Base-by-base conservation (phyloP, 64 coral and sea anemone species). In the Astreopora myriophthalma region DNA sequence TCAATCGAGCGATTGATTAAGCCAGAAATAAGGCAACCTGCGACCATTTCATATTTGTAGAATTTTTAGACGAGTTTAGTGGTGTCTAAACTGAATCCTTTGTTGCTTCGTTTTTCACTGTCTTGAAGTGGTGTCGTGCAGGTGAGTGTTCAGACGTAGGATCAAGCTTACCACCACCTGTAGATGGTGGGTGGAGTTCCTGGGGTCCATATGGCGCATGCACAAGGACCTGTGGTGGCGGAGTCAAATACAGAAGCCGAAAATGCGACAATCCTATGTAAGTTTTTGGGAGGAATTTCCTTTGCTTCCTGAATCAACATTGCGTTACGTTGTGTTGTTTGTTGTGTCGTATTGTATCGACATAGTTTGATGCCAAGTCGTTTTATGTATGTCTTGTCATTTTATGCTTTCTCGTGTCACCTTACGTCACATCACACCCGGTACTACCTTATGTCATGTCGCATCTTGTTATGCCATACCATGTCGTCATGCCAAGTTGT, bases 161-260 rank as follows among this genome's bases (percentile, higher is more conserved):
- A 16, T 48, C 89, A 29, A 82, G 89, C 71, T 17, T 91, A 10
- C 89, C 89, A 6, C 64, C 66, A 5, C 42, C 89, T 32, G 12
- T 80, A 22, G 89, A 91, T 60, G 89, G 89, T 72, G 40, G 19
- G 3, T 91, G 89, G 89, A 66, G 89, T 16, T 30, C 65, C 17
- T 91, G 89, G 89, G 71, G 80, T 23, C 3, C 68, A 12, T 92
- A 86, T 32, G 55, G 69, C 33, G 28, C 22, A 34, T 92, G 90
- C 57, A 61, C 90, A 20, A 61, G 90, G 30, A 92, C 90, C 19
- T 92, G 90, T 51, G 81, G 81, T 57, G 90, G 80, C 12, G 90
- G 90, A 11, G 24, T 92, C 10, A 82, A 48, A 66, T 76, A 75
- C 32, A 70, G 90, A 61, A 85, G 48, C 12, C 79, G 90, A 51